phyloP scores from a whole-genome alignment of 2,797 vertebrate genomes.

The Coreius guichenoti region DNA sequence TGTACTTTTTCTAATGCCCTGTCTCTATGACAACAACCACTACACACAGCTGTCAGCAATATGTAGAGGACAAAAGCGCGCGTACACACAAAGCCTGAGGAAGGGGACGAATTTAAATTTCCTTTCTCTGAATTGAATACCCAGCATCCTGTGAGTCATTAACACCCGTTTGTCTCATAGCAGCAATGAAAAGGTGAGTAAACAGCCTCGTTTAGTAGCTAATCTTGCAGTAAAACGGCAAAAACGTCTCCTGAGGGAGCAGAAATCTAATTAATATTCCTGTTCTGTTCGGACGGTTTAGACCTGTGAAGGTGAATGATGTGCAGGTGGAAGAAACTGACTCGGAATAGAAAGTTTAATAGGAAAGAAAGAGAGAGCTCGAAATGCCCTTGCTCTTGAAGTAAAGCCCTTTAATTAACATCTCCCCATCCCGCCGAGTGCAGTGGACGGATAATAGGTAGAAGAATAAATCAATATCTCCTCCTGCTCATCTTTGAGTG shows the following conservation, averaged over 20 bases:
- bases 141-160: constrained; percentile 38
- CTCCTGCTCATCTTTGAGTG: not conserved
- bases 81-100: constrained; percentile 7
- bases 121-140: constrained; percentile 12
- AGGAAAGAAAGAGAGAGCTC: not conserved
- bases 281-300: not conserved
- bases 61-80: constrained; percentile 14
- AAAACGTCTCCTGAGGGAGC: constrained; percentile 4
- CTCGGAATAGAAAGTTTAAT: not conserved
- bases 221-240: constrained; percentile 6
- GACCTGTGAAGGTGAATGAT: constrained; percentile 5
- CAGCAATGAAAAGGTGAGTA: constrained; percentile 16
- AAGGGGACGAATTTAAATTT: constrained; percentile 18
- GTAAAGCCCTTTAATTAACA: constrained; percentile 46
- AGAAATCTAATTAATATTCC: constrained; percentile 4
- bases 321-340: not conserved
- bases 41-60: constrained; percentile 28
- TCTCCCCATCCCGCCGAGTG: constrained; percentile 26
- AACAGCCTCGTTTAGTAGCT: constrained; percentile 19
- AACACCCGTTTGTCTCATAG: constrained; percentile 1
- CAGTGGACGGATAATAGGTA: constrained; percentile 34
- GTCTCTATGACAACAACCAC: constrained; percentile 55
- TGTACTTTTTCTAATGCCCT: constrained; percentile 37
- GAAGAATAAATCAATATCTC: constrained; percentile 43
- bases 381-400: not conserved